Evolutionary conservation across 2,113 vertebrate species (phyloP).

Genomic region (Pao palembangensis): DNA sequence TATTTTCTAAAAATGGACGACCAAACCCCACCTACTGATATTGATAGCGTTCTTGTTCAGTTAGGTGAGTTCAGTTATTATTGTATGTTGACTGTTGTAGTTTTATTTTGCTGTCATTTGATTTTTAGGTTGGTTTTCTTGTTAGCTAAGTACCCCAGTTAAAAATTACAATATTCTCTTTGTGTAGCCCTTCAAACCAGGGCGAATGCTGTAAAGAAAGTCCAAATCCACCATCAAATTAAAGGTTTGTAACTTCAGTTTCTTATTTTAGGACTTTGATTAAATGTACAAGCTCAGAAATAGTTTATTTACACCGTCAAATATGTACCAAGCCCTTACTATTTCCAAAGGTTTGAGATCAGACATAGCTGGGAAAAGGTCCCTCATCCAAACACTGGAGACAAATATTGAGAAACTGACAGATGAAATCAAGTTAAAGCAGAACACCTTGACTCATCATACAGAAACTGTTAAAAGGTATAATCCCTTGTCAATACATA

Average conservation of each 20-base stretch:
- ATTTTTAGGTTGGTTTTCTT: not conserved
- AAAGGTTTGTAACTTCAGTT: constrained; percentile 46
- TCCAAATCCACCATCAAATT: constrained; percentile 58
- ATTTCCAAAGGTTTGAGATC: constrained; percentile 51
- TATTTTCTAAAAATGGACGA: constrained; percentile 51
- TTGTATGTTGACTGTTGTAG: not conserved
- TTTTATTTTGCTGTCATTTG: not conserved
- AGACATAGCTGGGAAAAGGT: constrained; percentile 54
- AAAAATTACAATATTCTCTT: not conserved
- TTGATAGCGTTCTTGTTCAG: constrained; percentile 61
- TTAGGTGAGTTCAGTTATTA: constrained; percentile 48
- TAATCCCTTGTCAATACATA: not conserved
- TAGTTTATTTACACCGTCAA: not conserved
- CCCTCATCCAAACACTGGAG: constrained; percentile 33
- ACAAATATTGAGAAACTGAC: constrained; percentile 51
- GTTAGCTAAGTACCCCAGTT: not conserved
- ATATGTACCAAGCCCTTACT: no score
- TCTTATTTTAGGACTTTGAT: not conserved
- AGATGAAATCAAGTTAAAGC: constrained; percentile 53
- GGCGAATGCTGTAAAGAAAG: constrained; percentile 63
- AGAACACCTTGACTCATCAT: constrained; percentile 46
- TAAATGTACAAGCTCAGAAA: no score
- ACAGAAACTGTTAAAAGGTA: constrained; percentile 67
- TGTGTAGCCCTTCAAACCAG: constrained; percentile 62
- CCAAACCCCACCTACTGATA: constrained; percentile 12